Conservation (phyloP, 2,797 vertebrate species). For the Ctenopoma multispine region DNA sequence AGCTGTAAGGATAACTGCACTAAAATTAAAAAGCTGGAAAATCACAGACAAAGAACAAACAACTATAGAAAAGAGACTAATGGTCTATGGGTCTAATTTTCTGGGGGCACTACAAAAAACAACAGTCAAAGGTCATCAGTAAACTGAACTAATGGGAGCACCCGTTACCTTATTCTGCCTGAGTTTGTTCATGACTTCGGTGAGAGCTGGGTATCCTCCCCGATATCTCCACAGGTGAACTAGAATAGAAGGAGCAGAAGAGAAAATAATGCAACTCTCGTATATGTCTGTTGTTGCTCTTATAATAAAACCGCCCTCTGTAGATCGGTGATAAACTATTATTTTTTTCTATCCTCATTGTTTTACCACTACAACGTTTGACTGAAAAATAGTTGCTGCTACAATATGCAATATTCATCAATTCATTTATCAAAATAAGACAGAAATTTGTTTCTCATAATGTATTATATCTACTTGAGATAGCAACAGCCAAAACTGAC, state of each 20-base stretch:
- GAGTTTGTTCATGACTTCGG: slow-evolving; percentile 98
- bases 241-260: slow-evolving; percentile 80
- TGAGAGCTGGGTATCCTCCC: slow-evolving; percentile 97
- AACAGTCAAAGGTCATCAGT: not conserved
- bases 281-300: not conserved
- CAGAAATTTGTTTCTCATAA: not conserved
- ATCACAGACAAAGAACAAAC: slow-evolving; percentile 26
- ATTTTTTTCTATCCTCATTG: too few relatives aligned
- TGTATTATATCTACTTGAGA: not conserved
- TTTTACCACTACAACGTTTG: not conserved
- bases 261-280: slow-evolving; percentile 54
- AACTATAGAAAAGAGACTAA: slow-evolving; percentile 1
- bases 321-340: not conserved
- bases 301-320: not conserved
- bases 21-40: slow-evolving; percentile 13
- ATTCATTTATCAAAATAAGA: not conserved
- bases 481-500: slow-evolving; percentile 6
- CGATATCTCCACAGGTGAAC: slow-evolving; percentile 98
- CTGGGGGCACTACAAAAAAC: slow-evolving; percentile 35
- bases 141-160: slow-evolving; percentile 46
- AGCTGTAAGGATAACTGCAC: not conserved
- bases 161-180: slow-evolving; percentile 91
- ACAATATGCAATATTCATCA: not conserved
- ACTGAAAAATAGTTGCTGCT: not conserved
- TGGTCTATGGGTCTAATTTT: slow-evolving; percentile 13